A percentile compares a stretch with the other conserved stretches of the same genome.
Evolutionary conservation across 2,797 vertebrate species (phyloP).

Genomic region (Ctenochaetus hawaiiensis): DNA sequence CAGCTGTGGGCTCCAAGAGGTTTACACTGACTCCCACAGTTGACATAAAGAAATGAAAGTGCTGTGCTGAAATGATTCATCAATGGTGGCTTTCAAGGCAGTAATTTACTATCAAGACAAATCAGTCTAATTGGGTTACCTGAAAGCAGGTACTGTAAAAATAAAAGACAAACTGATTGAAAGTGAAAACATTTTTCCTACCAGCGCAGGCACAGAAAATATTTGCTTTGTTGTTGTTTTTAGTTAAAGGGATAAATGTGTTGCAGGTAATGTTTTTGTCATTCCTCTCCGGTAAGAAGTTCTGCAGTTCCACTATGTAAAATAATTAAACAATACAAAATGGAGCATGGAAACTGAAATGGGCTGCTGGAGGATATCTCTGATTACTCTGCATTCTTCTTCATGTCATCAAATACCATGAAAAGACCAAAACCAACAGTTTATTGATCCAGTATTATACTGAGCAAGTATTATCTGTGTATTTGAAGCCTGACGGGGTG

Average conservation of each 20-base stretch:
- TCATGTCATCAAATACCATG: neutral
- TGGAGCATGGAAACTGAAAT: neutral
- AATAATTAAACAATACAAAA: neutral
- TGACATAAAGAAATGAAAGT: neutral
- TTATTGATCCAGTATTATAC: neutral
- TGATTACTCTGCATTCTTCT: neutral
- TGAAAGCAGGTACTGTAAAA: constrained; percentile 6
- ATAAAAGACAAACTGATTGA: neutral
- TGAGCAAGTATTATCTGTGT: neutral
- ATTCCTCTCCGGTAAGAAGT: neutral
- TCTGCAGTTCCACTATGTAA: neutral
- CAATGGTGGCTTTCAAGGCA: neutral
- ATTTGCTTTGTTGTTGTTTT: neutral
- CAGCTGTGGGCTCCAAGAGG: neutral
- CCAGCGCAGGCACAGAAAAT: neutral
- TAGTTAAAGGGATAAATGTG: neutral
- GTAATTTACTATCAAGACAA: neutral
- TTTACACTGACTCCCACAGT: neutral
- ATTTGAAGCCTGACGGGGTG: neutral
- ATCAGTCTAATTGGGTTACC: neutral
- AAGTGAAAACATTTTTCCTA: neutral
- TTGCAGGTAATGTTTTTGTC: neutral
- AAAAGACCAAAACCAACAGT: neutral
- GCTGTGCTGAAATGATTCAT: constrained; percentile 3
- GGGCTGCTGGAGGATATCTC: neutral